Conservation (phyloP, 2,888 invertebrate species). For the Spisula subtruncata region DNA sequence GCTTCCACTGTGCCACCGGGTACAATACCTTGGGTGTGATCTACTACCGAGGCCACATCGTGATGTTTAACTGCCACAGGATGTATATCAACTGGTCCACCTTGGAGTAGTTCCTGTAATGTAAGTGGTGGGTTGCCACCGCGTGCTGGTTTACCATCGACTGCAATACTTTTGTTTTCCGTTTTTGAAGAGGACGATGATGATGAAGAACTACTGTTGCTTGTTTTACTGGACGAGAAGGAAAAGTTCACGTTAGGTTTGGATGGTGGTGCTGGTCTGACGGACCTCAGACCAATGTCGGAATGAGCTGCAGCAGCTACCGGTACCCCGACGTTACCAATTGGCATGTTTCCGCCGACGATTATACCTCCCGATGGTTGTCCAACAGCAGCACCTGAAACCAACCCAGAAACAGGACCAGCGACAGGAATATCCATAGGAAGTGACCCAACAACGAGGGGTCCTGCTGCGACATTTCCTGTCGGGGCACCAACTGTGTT, state of each 20-base stretch:
- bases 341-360: neutral
- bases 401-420: neutral
- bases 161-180: neutral
- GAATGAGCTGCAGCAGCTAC: constrained; percentile 36
- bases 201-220: constrained; percentile 61
- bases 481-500: neutral
- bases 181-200: constrained; percentile 57
- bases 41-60: constrained; percentile 36
- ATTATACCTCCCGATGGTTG: neutral
- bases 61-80: constrained; percentile 27
- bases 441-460: constrained; percentile 33
- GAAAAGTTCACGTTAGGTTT: constrained; percentile 52
- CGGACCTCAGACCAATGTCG: constrained; percentile 29
- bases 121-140: neutral
- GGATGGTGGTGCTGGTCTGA: constrained; percentile 47
- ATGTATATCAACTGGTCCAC: constrained; percentile 31
- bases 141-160: neutral
- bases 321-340: neutral
- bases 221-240: constrained; percentile 53
- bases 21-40: constrained; percentile 41
- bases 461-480: neutral
- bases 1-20: constrained; percentile 54
- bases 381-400: neutral
- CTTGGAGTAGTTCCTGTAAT: constrained; percentile 13
- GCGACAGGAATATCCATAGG: neutral